Evolutionary conservation across 2,113 vertebrate species (phyloP).

Genomic region (Seriola dumerili): DNA sequence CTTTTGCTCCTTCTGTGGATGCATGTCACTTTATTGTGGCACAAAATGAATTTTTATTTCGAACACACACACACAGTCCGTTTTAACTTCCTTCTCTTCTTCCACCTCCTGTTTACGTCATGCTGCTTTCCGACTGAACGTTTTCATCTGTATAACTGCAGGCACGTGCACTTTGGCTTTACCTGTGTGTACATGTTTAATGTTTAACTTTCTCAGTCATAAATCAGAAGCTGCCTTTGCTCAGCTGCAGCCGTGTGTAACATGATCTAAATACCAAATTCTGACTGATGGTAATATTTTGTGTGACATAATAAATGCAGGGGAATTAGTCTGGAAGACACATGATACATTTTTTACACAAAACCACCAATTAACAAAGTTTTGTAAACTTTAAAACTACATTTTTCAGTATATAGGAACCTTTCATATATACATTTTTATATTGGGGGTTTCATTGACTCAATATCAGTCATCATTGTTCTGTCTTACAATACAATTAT

Average conservation of each 20-base stretch:
- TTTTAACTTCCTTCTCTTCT: neutral
- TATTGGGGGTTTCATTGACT: neutral
- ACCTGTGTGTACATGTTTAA: conserved; percentile 21
- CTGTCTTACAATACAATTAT: neutral
- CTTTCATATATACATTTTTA: neutral
- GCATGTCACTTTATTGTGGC: neutral
- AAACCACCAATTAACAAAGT: neutral
- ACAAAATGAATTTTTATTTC: neutral
- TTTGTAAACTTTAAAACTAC: no score
- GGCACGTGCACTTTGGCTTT: conserved; percentile 39
- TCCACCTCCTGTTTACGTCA: neutral
- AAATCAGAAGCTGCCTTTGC: conserved; percentile 1
- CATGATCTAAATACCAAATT: neutral
- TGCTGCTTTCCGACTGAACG: neutral
- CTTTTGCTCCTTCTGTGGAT: neutral
- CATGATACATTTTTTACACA: neutral
- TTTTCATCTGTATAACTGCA: neutral
- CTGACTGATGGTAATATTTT: neutral
- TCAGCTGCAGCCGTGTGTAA: neutral
- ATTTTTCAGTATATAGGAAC: neutral
- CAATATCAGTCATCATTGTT: neutral
- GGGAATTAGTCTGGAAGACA: neutral
- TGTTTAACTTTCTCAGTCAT: conserved; percentile 32
- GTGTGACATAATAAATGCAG: neutral
- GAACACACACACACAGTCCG: neutral